These are phyloP conservation scores for Tholera decimalis DNA, from an alignment of 2,888 invertebrate species.

Conservation along the genomic window DNA sequence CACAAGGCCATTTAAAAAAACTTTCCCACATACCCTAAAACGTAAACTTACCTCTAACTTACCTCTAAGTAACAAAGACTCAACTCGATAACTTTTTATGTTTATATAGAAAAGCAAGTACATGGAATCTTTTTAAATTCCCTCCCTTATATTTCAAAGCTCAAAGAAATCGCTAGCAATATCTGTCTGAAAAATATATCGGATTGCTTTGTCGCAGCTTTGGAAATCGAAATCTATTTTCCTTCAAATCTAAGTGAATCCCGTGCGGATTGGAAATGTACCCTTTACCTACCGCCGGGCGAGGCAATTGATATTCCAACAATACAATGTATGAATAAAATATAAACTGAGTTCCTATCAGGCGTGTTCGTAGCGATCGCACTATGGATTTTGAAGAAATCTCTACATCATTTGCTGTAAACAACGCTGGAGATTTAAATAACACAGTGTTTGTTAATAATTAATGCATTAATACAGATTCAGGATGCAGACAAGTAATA, in stretches of 20 bases:
- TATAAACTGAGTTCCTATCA: conserved; percentile 90
- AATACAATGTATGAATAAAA: conserved; percentile 92
- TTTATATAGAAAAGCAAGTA: conserved; percentile 80
- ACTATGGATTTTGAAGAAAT: conserved; percentile 82
- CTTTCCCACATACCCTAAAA: conserved; percentile 63
- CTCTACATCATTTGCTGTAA: conserved; percentile 72
- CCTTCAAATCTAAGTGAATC: conserved; percentile 92
- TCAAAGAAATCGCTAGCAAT: conserved; percentile 92
- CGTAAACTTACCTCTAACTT: conserved; percentile 53
- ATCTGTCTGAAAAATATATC: conserved; percentile 92
- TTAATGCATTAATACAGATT: conserved; percentile 29
- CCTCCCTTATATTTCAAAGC: conserved; percentile 91
- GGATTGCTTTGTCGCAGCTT: conserved; percentile 92
- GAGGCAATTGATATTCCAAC: conserved; percentile 92
- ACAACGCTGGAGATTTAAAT: conserved; percentile 46
- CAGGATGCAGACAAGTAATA: conserved; percentile 37
- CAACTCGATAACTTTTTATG: conserved; percentile 63
- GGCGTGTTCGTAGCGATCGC: conserved; percentile 85
- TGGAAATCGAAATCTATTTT: conserved; percentile 92
- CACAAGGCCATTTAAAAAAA: conserved; percentile 61
- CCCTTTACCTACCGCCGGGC: conserved; percentile 91
- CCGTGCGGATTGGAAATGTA: conserved; percentile 91
- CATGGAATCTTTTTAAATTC: conserved; percentile 85
- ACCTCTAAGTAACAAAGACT: conserved; percentile 49
- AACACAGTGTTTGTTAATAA: conserved; percentile 39